Evolutionary conservation across 1,140 invertebrate genomes (phyloP), one percentile per base, ranked within the genome.

Genomic region (Heliothis virescens): DNA sequence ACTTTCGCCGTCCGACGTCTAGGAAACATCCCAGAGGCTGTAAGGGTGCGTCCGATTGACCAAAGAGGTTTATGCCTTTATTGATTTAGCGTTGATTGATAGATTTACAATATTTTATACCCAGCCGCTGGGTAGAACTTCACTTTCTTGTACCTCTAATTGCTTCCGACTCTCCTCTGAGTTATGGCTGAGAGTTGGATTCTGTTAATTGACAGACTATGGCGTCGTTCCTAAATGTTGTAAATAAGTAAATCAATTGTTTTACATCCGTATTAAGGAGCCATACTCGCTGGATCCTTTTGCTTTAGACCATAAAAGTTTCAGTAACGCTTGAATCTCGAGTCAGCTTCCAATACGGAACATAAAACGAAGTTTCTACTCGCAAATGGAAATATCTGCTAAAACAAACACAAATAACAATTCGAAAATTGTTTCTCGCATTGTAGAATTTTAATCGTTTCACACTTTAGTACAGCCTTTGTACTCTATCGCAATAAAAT

Each of bases 1-100:
- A 91, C 90, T 91, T 91, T 90, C 90, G 89, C 90, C 73, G 65
- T 75, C 57, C 57, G 18, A 47, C 72, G 55, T 21, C 41, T 29
- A 52, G 47, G 47, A 60, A 76, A 47, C 65, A 69, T 69, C 65
- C 41, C 18, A 47, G 9, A 79, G 60, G 71, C 48, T 55, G 41
- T 53, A 78, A 83, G 73, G 57, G 67, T 65, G 74, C 48, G 9
- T 47, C 57, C 21, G 21, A 29, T 16, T 16, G 26, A 62, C 21
- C 60, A n/a, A 16, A 47, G n/a, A 47, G 21, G 13, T 73, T 63
- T 34, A 78, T 55, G 29, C 26, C 50, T 69, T 47, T 73, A 63
- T 74, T 72, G 21, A 26, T 74, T 74, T 63, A 16, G 53, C 60
- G 26, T 2, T 52, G 65, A 69, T 69, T 69, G 65, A 69, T 69